Percentiles rank a stretch among this genome's conserved stretches.
These are phyloP conservation scores for Pagetopsis macropterus DNA, from an alignment of 2,797 vertebrate genomes.

Conservation along the genomic window DNA sequence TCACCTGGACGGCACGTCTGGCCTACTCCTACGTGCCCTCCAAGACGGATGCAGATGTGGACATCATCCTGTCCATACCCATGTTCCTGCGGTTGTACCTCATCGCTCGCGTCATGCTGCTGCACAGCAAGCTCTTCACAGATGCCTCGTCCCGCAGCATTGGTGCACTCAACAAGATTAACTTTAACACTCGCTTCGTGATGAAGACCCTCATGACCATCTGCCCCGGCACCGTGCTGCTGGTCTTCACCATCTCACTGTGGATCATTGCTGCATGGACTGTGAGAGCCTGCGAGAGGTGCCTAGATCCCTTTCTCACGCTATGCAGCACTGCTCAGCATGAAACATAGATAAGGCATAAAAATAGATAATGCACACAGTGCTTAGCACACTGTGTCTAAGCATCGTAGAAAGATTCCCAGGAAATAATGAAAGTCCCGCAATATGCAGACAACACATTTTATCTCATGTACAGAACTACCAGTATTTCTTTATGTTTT, in stretches of 20 bases:
- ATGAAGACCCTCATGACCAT: slow-evolving; percentile 99
- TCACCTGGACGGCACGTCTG: slow-evolving; percentile 98
- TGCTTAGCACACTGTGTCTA: slow-evolving; percentile 23
- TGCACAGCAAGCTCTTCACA: slow-evolving; percentile 99
- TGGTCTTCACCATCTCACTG: slow-evolving; percentile 99
- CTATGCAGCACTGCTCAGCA: slow-evolving; percentile 50
- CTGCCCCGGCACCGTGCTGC: slow-evolving; percentile 98
- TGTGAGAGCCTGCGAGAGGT: slow-evolving; percentile 99
- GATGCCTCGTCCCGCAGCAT: slow-evolving; percentile 99
- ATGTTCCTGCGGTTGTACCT: slow-evolving; percentile 99
- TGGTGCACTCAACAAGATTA: slow-evolving; percentile 99
- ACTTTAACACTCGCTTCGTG: slow-evolving; percentile 99
- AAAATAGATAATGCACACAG: slow-evolving; percentile 63
- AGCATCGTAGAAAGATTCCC: slow-evolving; percentile 36
- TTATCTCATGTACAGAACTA: slow-evolving; percentile 3
- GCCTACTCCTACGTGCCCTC: slow-evolving; percentile 96
- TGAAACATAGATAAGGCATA: slow-evolving; percentile 75
- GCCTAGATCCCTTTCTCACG: slow-evolving; percentile 74
- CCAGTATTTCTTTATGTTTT: not conserved
- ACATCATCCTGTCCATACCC: slow-evolving; percentile 99
- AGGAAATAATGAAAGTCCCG: slow-evolving; percentile 12
- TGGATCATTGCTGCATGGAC: slow-evolving; percentile 99
- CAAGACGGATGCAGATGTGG: slow-evolving; percentile 97
- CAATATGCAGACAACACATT: slow-evolving; percentile 15
- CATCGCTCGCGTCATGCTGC: slow-evolving; percentile 99